phyloP scores from a whole-genome alignment of 2,113 vertebrate species.

The Brienomyrus longianalis region DNA sequence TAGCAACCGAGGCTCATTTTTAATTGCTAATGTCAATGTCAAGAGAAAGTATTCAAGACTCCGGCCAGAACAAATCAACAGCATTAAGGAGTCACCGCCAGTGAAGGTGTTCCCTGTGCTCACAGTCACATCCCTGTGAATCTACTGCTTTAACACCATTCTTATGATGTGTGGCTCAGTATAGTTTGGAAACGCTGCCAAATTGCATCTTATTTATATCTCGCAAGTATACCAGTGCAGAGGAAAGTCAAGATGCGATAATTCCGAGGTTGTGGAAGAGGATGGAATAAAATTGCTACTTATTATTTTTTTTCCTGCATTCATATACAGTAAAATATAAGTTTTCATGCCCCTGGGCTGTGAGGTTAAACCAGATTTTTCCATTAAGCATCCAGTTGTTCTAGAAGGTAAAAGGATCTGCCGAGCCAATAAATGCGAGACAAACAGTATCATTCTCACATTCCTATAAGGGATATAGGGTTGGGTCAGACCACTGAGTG shows the following conservation, averaged over 20 bases:
- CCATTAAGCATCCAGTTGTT: slow-evolving; percentile 3
- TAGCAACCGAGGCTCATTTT: neutral
- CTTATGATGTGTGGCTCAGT: neutral
- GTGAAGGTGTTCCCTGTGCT: neutral
- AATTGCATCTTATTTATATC: neutral
- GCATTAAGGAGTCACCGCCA: neutral
- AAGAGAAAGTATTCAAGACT: neutral
- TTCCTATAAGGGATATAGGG: neutral
- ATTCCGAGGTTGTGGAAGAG: neutral
- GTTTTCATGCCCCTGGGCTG: neutral
- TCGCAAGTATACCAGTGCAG: neutral
- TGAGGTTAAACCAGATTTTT: neutral
- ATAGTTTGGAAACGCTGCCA: neutral
- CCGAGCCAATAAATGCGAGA: neutral
- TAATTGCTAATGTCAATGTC: neutral
- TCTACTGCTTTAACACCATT: neutral
- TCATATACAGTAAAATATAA: neutral
- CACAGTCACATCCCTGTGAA: neutral
- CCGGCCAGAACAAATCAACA: neutral
- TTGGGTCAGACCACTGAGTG: neutral
- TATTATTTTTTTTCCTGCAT: neutral
- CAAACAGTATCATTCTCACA: neutral
- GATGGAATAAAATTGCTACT: neutral
- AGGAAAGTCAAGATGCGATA: neutral
- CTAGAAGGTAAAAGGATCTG: neutral